phyloP scores from a whole-genome alignment of 2,888 invertebrate genomes.

The Dynastes maya region DNA sequence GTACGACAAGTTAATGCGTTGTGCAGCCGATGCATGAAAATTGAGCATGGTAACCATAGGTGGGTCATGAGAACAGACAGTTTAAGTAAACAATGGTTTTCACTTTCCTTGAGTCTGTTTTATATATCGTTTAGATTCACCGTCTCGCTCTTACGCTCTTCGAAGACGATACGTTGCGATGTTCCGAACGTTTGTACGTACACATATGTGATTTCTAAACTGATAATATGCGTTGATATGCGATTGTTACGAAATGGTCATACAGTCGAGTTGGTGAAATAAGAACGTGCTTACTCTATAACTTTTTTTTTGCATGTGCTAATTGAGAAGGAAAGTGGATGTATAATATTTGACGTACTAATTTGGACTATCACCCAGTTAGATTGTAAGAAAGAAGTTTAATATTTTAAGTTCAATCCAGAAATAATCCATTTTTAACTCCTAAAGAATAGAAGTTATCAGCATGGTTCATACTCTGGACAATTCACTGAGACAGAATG shows the following conservation, averaged over 20 bases:
- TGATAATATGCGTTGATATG: constrained; percentile 38
- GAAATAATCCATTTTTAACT: too few species aligned
- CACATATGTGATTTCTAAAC: constrained; percentile 45
- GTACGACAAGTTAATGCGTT: constrained; percentile 53
- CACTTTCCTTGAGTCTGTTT: constrained; percentile 69
- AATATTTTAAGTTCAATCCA: too few species aligned
- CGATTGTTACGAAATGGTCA: constrained; percentile 10
- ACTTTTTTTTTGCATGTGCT: too few species aligned
- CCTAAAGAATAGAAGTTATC: too few species aligned
- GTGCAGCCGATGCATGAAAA: constrained; percentile 62
- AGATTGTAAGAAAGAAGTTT: too few species aligned
- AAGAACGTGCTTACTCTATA: too few species aligned
- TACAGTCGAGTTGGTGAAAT: background rate
- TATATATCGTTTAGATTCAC: constrained; percentile 54
- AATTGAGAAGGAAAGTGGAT: too few species aligned
- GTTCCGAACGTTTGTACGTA: background rate
- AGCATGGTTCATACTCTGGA: too few species aligned
- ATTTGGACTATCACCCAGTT: too few species aligned
- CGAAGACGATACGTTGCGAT: background rate
- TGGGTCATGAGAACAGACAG: constrained; percentile 61
- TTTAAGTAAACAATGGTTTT: constrained; percentile 67
- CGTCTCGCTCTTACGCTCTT: background rate
- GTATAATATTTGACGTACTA: too few species aligned
- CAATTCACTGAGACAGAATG: too few species aligned
- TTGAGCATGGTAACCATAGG: constrained; percentile 58